phyloP scores from a whole-genome alignment of 2,797 vertebrate genomes.

The Hippopotamyrus pictus region DNA sequence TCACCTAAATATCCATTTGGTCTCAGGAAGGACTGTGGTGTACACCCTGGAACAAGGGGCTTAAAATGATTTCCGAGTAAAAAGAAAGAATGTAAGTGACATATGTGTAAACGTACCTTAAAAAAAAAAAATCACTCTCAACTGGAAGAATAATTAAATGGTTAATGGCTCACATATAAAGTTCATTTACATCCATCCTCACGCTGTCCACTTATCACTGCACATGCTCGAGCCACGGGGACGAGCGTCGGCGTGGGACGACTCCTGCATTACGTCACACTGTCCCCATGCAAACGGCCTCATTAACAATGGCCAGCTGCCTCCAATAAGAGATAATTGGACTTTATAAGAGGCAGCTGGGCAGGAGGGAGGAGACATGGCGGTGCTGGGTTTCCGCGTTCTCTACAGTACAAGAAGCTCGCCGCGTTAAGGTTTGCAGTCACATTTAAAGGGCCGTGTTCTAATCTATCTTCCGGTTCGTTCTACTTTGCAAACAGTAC shows the following conservation, averaged over 20 bases:
- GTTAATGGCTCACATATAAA: neutral
- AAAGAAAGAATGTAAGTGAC: neutral
- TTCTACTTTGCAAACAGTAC: neutral
- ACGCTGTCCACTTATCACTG: neutral
- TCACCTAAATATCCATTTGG: neutral
- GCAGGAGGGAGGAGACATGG: neutral
- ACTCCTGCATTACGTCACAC: neutral
- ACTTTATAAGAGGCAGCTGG: slow-evolving; percentile 4
- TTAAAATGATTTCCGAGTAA: neutral
- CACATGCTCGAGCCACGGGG: neutral
- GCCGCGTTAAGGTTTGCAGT: neutral
- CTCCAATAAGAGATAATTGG: neutral
- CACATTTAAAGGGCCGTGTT: neutral
- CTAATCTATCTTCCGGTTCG: neutral
- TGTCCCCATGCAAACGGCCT: neutral
- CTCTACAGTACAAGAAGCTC: neutral
- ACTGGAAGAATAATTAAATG: neutral
- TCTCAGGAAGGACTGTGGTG: neutral
- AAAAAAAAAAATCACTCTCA: neutral
- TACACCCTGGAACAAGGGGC: neutral
- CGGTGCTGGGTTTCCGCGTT: neutral
- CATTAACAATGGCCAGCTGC: neutral
- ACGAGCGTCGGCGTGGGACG: neutral
- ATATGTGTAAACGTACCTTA: neutral
- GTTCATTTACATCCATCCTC: neutral